A percentile compares a stretch with the other conserved stretches of the same genome.
Evolutionary conservation across 2,797 vertebrate genomes (phyloP).

Genomic region (Craterocephalus amniculus): DNA sequence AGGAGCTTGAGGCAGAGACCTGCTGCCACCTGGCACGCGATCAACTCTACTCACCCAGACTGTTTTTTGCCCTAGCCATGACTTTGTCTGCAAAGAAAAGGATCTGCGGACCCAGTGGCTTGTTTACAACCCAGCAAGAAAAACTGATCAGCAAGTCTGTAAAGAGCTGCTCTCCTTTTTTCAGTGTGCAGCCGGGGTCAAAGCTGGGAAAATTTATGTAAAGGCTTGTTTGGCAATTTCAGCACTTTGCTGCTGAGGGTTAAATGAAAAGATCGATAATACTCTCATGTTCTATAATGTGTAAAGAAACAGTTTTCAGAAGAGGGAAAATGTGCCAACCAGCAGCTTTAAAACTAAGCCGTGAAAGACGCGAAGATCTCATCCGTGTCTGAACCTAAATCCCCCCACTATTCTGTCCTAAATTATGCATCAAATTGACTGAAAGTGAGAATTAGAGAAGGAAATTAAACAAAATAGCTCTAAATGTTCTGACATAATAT

Average conservation of each 20-base stretch:
- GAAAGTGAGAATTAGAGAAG: not conserved
- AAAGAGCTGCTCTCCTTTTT: conserved; percentile 22
- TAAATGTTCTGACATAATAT: conserved; percentile 4
- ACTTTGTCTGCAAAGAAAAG: conserved; percentile 72
- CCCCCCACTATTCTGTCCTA: not conserved
- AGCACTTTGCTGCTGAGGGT: not conserved
- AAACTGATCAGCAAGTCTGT: conserved; percentile 60
- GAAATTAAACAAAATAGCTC: conserved; percentile 8
- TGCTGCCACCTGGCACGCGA: conserved; percentile 46
- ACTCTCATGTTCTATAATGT: not conserved
- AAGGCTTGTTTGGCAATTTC: not conserved
- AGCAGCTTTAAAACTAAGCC: conserved; percentile 9
- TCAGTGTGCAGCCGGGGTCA: not conserved
- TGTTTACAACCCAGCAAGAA: conserved; percentile 54
- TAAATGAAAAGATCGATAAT: not conserved
- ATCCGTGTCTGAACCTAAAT: not conserved
- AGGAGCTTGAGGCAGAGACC: conserved; percentile 30
- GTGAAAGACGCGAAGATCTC: conserved; percentile 6
- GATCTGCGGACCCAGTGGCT: conserved; percentile 36
- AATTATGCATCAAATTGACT: not conserved
- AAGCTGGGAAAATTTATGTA: not conserved
- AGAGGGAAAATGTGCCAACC: not conserved
- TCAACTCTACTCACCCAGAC: conserved; percentile 23
- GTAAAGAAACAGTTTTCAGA: conserved; percentile 5
- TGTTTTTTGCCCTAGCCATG: conserved; percentile 68